phyloP scores from a whole-genome alignment of 2,888 invertebrate species.

The Ectropis crepuscularia region DNA sequence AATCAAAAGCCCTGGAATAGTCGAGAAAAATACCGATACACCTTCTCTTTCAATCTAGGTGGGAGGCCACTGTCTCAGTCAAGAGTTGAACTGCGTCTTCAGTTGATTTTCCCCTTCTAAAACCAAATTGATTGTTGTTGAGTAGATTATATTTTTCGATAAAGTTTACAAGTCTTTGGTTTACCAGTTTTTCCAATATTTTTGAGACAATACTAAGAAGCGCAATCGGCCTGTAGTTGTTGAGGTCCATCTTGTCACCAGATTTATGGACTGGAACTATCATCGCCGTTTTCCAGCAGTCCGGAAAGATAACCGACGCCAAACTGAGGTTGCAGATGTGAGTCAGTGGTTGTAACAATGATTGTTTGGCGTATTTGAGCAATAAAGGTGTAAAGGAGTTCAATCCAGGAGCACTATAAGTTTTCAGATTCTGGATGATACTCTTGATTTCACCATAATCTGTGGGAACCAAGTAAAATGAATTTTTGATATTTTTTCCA shows the following conservation, averaged over 20 bases:
- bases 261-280: background rate
- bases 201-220: background rate
- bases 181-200: background rate
- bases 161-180: conserved; percentile 1
- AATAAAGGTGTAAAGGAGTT: background rate
- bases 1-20: background rate
- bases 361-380: background rate
- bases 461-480: background rate
- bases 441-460: background rate
- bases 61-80: background rate
- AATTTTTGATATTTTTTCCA: background rate
- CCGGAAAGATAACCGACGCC: background rate
- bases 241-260: background rate
- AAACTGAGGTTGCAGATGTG: background rate
- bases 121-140: background rate
- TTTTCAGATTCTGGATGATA: background rate
- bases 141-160: background rate
- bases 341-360: background rate
- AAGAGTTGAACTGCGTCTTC: too few relatives aligned
- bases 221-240: too few relatives aligned
- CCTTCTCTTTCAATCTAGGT: background rate
- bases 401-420: background rate
- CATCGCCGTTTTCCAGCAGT: conserved; percentile 3
- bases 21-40: background rate
- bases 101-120: background rate